A percentile compares a stretch with the other conserved stretches of the same genome.
Evolutionary conservation across 2,797 vertebrate genomes (phyloP).

Genomic region (Eleutherodactylus coqui): DNA sequence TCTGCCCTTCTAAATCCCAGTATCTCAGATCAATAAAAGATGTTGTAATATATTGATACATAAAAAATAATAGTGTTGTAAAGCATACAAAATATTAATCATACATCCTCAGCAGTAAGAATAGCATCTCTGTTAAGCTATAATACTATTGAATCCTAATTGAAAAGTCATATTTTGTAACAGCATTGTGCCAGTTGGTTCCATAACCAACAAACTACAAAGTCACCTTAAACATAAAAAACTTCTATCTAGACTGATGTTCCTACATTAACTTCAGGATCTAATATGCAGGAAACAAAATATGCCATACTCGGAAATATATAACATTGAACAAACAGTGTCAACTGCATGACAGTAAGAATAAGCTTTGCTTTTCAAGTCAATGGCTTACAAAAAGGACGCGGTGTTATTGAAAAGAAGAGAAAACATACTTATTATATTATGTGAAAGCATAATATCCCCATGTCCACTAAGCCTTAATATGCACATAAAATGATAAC

Average conservation of each 20-base stretch:
- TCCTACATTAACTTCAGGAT: not conserved
- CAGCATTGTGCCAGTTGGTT: conserved; percentile 44
- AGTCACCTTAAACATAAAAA: conserved; percentile 62
- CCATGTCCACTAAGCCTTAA: not conserved
- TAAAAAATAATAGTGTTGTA: conserved; percentile 62
- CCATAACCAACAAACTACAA: conserved; percentile 54
- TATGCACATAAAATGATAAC: not conserved
- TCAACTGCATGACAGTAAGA: not conserved
- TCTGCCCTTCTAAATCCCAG: conserved; percentile 61
- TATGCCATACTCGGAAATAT: not conserved
- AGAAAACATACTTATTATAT: not conserved
- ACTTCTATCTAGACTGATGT: conserved; percentile 27
- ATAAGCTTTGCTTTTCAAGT: not conserved
- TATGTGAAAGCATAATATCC: not conserved
- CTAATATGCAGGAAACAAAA: conserved; percentile 19
- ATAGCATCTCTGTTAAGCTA: conserved; percentile 45
- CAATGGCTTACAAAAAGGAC: not conserved
- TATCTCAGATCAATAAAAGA: conserved; percentile 62
- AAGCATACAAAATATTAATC: conserved; percentile 54
- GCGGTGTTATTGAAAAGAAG: not conserved
- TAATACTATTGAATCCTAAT: conserved; percentile 58
- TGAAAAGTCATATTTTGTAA: conserved; percentile 59
- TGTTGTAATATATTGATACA: conserved; percentile 60
- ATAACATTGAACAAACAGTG: not conserved
- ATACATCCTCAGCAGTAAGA: conserved; percentile 51